phyloP scores from a whole-genome alignment of 1,140 invertebrate species.

The Parasteatoda tepidariorum region DNA sequence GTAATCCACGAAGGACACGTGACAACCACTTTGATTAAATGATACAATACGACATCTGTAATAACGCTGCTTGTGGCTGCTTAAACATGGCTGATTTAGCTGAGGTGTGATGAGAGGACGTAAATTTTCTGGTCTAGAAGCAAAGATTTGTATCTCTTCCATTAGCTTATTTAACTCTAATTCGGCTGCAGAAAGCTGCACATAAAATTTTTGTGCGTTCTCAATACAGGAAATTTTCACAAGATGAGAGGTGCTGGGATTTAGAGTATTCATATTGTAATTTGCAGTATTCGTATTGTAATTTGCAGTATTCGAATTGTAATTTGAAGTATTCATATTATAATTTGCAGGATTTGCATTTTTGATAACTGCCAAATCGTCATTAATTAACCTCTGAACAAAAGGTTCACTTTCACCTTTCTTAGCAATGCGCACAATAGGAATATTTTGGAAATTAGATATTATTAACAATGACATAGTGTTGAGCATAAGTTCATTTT shows the following conservation, averaged over 20 bases:
- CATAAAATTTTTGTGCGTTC: constrained; percentile 24
- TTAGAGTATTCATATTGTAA: constrained; percentile 28
- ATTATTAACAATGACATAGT: constrained; percentile 15
- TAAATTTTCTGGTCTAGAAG: constrained; percentile 2
- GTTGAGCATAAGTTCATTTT: not conserved
- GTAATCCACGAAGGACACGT: constrained; percentile 80
- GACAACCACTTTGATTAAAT: constrained; percentile 49
- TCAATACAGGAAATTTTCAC: constrained; percentile 26
- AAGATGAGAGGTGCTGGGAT: constrained; percentile 21
- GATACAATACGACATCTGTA: constrained; percentile 1
- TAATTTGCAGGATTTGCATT: not conserved
- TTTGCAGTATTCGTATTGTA: too few species aligned
- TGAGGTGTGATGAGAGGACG: not conserved
- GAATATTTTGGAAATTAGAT: not conserved
- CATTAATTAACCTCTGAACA: constrained; percentile 46
- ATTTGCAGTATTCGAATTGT: not conserved
- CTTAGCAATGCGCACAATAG: constrained; percentile 27
- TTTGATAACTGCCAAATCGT: constrained; percentile 18
- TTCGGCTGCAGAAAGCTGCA: constrained; percentile 33
- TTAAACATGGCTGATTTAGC: constrained; percentile 9
- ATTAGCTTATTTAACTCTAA: constrained; percentile 36
- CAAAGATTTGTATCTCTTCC: constrained; percentile 17
- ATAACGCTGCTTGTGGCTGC: not conserved
- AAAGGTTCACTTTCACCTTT: constrained; percentile 31
- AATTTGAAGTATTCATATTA: not conserved